A percentile compares a stretch with the other conserved stretches of the same genome.
phyloP scores from a whole-genome alignment of 2,113 vertebrate genomes.

The Mirounga angustirostris region DNA sequence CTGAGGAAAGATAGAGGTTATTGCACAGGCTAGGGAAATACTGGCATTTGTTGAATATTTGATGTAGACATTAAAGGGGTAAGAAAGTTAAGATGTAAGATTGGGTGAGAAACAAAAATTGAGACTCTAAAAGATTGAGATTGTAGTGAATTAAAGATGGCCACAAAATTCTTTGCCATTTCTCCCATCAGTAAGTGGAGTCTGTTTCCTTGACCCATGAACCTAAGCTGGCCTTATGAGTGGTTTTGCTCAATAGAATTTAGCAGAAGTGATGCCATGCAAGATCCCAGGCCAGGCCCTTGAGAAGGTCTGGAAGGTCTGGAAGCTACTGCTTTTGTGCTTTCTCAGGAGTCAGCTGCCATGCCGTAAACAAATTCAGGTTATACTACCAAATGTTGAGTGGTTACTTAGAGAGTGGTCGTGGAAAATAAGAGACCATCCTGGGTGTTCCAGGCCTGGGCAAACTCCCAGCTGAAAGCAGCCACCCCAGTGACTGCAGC shows the following conservation, averaged over 20 bases:
- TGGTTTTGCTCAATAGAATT: not conserved
- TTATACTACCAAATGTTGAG: not conserved
- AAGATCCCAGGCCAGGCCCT: not conserved
- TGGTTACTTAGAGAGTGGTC: not conserved
- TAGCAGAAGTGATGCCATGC: not conserved
- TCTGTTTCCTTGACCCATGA: not conserved
- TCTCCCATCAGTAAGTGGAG: not conserved
- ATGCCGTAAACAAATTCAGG: not conserved
- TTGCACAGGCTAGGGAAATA: not conserved
- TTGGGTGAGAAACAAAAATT: conserved; percentile 40
- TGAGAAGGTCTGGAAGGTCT: not conserved
- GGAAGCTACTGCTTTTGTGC: not conserved
- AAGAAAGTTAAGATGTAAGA: not conserved
- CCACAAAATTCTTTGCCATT: not conserved
- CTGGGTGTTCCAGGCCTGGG: not conserved
- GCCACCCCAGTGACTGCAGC: not conserved
- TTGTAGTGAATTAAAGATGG: not conserved
- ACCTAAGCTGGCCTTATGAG: not conserved
- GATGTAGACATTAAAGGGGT: not conserved
- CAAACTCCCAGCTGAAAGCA: not conserved
- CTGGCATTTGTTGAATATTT: conserved; percentile 48
- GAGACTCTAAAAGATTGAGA: conserved; percentile 29
- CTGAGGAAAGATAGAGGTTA: conserved; percentile 12
- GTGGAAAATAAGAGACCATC: not conserved
- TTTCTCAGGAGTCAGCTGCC: not conserved